A percentile compares a stretch with the other conserved stretches of the same genome.
phyloP scores from a whole-genome alignment of 1,140 invertebrate species.

The Forficula auricularia region DNA sequence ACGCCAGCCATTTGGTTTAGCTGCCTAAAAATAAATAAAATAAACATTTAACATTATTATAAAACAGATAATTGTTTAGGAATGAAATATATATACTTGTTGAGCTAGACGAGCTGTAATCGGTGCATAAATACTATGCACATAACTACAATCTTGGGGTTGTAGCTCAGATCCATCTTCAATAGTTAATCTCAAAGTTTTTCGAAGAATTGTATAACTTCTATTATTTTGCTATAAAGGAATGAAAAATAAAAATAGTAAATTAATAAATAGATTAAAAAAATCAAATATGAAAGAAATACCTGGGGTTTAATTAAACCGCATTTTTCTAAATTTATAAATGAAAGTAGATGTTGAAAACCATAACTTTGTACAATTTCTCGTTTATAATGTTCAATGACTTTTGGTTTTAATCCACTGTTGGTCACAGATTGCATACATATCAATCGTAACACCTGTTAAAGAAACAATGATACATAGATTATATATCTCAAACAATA shows the following conservation, averaged over 20 bases:
- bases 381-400: conserved; percentile 79
- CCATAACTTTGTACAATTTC: conserved; percentile 87
- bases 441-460: conserved; percentile 60
- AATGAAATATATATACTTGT: conserved; percentile 30
- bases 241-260: conserved; percentile 4
- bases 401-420: conserved; percentile 76
- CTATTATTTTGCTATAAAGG: conserved; percentile 17
- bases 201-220: conserved; percentile 27
- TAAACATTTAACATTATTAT: too few species aligned
- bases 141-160: conserved; percentile 80
- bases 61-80: too few species aligned
- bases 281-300: conserved; percentile 7
- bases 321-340: conserved; percentile 76
- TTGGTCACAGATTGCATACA: conserved; percentile 76
- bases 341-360: conserved; percentile 61
- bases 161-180: conserved; percentile 71
- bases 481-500: conserved; percentile 1
- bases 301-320: conserved; percentile 57
- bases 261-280: not conserved
- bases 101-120: conserved; percentile 77
- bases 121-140: conserved; percentile 86
- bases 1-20: conserved; percentile 41
- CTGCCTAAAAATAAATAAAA: too few species aligned
- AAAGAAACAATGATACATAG: conserved; percentile 8
- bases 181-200: conserved; percentile 62